phyloP scores from a whole-genome alignment of 2,888 invertebrate genomes.

The Caenorhabditis uteleia region DNA sequence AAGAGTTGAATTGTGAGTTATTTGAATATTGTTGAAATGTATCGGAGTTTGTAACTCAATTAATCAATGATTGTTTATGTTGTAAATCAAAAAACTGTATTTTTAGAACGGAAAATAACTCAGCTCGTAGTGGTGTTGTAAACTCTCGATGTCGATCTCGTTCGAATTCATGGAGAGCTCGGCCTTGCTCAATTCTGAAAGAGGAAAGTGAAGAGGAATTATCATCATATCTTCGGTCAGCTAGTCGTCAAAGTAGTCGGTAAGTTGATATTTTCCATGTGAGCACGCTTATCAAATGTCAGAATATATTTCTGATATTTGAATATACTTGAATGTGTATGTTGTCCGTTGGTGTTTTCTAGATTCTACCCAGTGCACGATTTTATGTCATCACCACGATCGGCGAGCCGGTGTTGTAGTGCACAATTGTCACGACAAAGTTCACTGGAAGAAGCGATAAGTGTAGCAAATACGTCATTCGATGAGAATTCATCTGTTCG shows the following conservation, averaged over 20 bases:
- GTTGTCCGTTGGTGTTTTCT: conserved; percentile 3
- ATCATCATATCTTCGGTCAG: conserved; percentile 66
- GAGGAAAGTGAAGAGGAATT: conserved; percentile 86
- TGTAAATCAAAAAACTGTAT: not conserved
- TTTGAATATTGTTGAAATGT: not conserved
- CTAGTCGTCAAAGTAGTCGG: conserved; percentile 67
- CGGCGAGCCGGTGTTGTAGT: conserved; percentile 38
- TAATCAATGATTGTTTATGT: not conserved
- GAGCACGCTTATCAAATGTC: not conserved
- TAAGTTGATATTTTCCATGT: conserved; percentile 15
- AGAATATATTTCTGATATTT: not conserved
- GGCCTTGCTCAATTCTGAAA: conserved; percentile 55
- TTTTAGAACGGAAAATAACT: conserved; percentile 1
- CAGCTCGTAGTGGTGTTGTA: not conserved
- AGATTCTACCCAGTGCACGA: conserved; percentile 44
- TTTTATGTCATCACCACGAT: conserved; percentile 38
- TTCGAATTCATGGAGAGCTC: conserved; percentile 64
- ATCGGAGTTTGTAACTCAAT: no score
- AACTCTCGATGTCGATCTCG: conserved; percentile 51
- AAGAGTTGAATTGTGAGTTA: not conserved
- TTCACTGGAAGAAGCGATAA: conserved; percentile 31
- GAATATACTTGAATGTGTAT: not conserved
- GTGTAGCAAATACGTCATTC: conserved; percentile 1
- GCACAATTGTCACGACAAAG: conserved; percentile 40
- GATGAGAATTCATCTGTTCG: conserved; percentile 22